Conservation (phyloP, 2,797 vertebrate species). For the Microctenopoma lineatum region DNA sequence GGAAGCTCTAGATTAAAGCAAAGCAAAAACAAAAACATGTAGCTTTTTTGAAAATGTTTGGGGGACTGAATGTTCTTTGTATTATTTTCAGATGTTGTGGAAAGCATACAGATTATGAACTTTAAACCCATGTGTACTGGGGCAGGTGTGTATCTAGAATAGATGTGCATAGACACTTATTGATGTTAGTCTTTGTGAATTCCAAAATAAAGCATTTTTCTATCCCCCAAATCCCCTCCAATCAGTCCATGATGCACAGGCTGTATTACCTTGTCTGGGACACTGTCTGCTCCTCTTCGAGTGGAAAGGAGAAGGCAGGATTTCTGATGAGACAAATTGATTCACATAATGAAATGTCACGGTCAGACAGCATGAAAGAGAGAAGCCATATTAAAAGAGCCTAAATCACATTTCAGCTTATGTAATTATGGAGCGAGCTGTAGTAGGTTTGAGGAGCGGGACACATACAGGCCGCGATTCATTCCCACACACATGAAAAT, state of each 20-base stretch:
- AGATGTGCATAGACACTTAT: background rate
- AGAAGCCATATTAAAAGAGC: background rate
- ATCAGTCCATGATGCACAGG: conserved; percentile 1
- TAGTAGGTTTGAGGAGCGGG: background rate
- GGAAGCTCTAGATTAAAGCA: background rate
- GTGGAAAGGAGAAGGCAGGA: background rate
- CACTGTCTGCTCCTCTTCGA: conserved; percentile 2
- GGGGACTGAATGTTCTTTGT: background rate
- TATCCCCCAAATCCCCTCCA: conserved; percentile 13
- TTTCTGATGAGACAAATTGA: background rate
- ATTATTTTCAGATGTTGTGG: background rate
- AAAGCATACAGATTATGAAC: conserved; percentile 12
- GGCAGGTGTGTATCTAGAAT: background rate
- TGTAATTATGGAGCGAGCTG: background rate
- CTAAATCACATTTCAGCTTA: background rate
- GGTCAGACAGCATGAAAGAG: background rate
- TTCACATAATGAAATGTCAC: background rate
- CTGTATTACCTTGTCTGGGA: background rate
- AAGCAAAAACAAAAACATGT: background rate
- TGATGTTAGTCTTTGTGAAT: conserved; percentile 11
- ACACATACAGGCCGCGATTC: background rate
- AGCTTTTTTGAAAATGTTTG: background rate
- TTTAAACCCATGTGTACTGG: background rate
- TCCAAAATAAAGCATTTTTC: conserved; percentile 26
- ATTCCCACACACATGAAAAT: background rate